Evolutionary conservation across 2,888 invertebrate genomes (phyloP).

Genomic region (Parapristionchus giblindavisi): DNA sequence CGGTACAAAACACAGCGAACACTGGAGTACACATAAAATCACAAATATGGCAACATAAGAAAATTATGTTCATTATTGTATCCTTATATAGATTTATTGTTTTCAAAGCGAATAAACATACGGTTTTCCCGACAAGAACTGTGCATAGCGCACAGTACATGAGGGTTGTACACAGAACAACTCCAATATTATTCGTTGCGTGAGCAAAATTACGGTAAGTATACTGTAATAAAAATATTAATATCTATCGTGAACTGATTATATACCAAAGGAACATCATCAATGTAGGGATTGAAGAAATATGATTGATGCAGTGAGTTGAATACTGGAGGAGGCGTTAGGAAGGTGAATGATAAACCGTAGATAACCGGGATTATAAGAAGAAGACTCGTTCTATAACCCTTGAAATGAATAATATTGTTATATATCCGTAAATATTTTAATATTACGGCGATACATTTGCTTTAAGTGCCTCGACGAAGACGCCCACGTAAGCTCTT

Average conservation of each 20-base stretch:
- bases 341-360: conserved; percentile 10
- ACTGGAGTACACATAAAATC: no score
- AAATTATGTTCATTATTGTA: no score
- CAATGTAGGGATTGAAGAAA: conserved; percentile 28
- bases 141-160: neutral
- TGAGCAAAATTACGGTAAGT: conserved; percentile 13
- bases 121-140: neutral
- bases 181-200: conserved; percentile 9
- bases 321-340: conserved; percentile 25
- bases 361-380: neutral
- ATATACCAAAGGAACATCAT: neutral
- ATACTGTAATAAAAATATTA: neutral
- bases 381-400: neutral
- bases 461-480: no score
- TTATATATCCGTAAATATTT: neutral
- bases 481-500: no score
- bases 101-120: neutral
- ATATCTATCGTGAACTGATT: neutral
- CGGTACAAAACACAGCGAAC: no score
- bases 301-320: conserved; percentile 14
- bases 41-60: no score
- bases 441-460: no score
- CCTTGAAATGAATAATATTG: neutral
- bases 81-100: neutral
- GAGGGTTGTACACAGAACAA: neutral